Base-by-base conservation (phyloP, 1,140 invertebrate species). In the Mizuhopecten yessoensis region DNA sequence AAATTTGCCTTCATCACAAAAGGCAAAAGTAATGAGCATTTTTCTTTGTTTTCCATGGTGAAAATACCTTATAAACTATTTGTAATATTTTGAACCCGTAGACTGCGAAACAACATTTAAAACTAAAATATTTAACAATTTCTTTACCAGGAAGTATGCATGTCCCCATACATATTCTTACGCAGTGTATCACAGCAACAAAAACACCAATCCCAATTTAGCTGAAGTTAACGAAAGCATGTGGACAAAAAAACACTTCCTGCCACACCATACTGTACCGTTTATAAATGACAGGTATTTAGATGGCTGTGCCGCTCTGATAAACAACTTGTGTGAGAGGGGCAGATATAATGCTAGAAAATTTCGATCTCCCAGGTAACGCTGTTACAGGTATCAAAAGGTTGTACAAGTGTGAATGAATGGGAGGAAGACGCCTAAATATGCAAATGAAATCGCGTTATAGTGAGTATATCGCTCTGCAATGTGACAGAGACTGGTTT, bases 361-460 rank as follows among this genome's bases (percentile, higher is more conserved):
- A 45, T 45, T 45, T 10, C 9, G 9, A 45, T 75, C 57, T 75
- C 57, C n/a, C 23, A n/a, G 23, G 57, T 75, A 75, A 75, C n/a
- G 23, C 9, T 75, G 1, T n/a, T 17, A n/a, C 20, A 29, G 57
- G 17, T 45, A 45, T 45, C 42, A 45, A 45, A 45, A 45, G 42
- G 42, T 45, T 45, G 36, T 39, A 7, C 13, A 13, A 39, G 36
- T 45, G 17, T 1, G 29, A n/a, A 75, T 75, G 57, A 75, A 75
- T 75, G 57, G 57, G 57, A 75, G 11, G 57, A 75, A 29, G 5
- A 9, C n/a, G 23, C 23, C 23, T 75, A 75, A 29, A 29, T 29
- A 75, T 75, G 57, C 57, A 29, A 75, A 75, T 75, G 57, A 75
- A 75, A 75, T 75, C 57, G 57, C 57, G 57, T 75, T 29, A 75